Conservation (phyloP, 2,113 vertebrate genomes). For the Alligator sinensis region DNA sequence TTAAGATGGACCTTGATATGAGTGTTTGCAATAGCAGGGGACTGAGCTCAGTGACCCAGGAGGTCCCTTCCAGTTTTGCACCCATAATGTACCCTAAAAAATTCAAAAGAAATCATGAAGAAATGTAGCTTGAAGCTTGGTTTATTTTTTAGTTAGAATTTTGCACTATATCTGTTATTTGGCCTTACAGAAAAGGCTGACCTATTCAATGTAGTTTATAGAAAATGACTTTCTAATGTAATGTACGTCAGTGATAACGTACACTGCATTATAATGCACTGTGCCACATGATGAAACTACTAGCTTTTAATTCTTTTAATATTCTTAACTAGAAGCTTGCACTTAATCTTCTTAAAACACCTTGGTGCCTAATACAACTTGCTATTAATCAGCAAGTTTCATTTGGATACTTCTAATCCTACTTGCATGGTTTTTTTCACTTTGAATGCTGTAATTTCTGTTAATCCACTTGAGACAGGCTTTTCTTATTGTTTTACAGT, state of each 20-base stretch:
- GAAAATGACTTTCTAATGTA: not conserved
- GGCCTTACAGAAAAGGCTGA: not conserved
- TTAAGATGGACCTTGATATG: not conserved
- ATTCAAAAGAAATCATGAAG: not conserved
- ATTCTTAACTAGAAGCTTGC: not conserved
- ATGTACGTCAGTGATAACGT: not conserved
- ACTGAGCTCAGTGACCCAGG: not conserved
- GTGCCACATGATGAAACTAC: rapidly evolving
- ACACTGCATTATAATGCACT: not conserved
- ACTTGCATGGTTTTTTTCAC: not conserved
- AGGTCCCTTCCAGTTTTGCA: rapidly evolving
- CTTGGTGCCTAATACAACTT: not conserved
- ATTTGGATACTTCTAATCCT: conserved; percentile 9
- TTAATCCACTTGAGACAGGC: not conserved
- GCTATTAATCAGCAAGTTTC: not conserved
- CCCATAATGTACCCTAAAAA: not conserved
- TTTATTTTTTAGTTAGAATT: not conserved
- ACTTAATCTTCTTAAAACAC: conserved; percentile 15
- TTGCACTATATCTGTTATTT: not conserved
- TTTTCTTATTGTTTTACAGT: not conserved
- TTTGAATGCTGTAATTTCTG: not conserved
- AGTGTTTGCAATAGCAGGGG: not conserved
- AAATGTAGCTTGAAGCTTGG: not conserved
- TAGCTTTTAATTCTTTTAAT: conserved; percentile 12
- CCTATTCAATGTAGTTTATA: rapidly evolving